phyloP scores from a whole-genome alignment of 2,888 invertebrate genomes.

The Nemapogon koenigi region DNA sequence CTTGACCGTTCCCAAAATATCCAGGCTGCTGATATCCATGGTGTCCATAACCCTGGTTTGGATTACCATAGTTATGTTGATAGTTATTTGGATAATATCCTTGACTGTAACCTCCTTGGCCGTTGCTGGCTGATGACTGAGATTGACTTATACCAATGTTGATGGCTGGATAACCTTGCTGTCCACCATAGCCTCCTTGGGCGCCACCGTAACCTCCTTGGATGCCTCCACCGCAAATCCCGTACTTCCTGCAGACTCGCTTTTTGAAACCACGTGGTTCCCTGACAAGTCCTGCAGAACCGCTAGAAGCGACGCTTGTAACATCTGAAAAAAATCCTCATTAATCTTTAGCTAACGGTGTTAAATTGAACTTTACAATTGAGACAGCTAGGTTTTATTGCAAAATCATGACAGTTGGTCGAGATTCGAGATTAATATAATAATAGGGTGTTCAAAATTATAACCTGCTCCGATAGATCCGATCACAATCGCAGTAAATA shows the following conservation, averaged over 20 bases:
- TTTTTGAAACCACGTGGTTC: conserved; percentile 31
- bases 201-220: conserved; percentile 13
- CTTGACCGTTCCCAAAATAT: conserved; percentile 33
- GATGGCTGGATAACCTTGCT: conserved; percentile 29
- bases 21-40: conserved; percentile 28
- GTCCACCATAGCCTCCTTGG: conserved; percentile 19
- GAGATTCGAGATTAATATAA: conserved; percentile 9
- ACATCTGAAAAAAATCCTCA: conserved; percentile 21
- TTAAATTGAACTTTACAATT: too few relatives aligned
- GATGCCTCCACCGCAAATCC: conserved; percentile 26
- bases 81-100: conserved; percentile 38
- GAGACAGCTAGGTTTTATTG: too few relatives aligned
- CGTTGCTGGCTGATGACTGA: conserved; percentile 42
- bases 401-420: conserved; percentile 22
- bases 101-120: conserved; percentile 32
- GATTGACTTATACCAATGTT: conserved; percentile 56
- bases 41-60: conserved; percentile 18
- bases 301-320: conserved; percentile 19
- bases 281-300: conserved; percentile 21
- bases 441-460: conserved; percentile 22
- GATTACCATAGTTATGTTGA: conserved; percentile 25
- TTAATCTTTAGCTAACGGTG: too few relatives aligned
- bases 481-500: conserved; percentile 23
- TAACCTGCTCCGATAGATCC: conserved; percentile 37
- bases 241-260: conserved; percentile 31